Evolutionary conservation across 92 coral and sea anemone species (phyloP).

Genomic region (Pocillopora grandis): DNA sequence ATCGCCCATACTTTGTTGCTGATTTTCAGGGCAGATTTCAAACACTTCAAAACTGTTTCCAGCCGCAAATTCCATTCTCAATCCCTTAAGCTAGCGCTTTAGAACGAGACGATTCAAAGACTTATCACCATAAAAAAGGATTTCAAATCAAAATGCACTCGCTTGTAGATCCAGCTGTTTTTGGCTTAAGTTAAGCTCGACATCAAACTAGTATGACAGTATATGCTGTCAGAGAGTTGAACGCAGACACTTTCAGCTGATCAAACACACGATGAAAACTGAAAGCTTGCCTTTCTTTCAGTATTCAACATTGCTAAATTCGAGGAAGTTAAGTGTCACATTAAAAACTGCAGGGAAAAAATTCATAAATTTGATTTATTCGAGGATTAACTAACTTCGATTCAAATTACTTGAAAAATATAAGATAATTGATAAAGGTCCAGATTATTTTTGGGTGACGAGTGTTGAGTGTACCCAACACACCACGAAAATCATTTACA

Average conservation of each 20-base stretch:
- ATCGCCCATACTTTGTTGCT: not conserved
- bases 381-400: not conserved
- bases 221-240: not conserved
- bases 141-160: constrained; percentile 1
- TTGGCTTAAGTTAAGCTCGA: not conserved
- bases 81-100: not conserved
- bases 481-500: too few relatives aligned
- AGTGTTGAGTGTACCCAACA: too few relatives aligned
- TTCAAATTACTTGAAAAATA: not conserved
- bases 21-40: not conserved
- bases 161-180: constrained; percentile 40
- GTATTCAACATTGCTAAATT: not conserved
- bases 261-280: not conserved
- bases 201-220: constrained; percentile 12
- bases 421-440: too few relatives aligned
- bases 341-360: not conserved
- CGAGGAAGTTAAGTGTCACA: not conserved
- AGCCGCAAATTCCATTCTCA: not conserved
- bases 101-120: not conserved
- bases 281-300: not conserved
- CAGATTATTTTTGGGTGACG: too few relatives aligned
- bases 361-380: not conserved
- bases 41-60: not conserved
- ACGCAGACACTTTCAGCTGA: constrained; percentile 29
- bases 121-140: not conserved